Percentiles rank a stretch among this genome's conserved stretches.
These are phyloP conservation scores for Phyllotis vaccarum DNA, from an alignment of 2,797 vertebrate genomes.

Conservation along the genomic window DNA sequence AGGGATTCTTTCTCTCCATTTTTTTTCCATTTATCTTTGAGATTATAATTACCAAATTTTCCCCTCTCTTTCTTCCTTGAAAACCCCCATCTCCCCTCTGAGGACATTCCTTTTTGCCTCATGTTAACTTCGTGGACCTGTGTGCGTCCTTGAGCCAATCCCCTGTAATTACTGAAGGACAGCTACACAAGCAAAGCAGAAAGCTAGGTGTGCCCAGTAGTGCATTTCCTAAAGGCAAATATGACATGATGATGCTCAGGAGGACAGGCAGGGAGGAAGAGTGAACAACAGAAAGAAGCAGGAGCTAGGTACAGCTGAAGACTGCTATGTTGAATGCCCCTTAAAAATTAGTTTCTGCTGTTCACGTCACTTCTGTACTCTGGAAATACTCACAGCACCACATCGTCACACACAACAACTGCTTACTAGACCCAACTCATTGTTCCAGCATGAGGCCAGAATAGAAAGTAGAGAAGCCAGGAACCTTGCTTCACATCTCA, in stretches of 20 bases:
- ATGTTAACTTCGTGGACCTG: background rate
- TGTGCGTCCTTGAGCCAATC: background rate
- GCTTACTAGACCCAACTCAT: background rate
- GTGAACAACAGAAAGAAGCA: background rate
- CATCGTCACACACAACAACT: background rate
- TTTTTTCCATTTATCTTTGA: background rate
- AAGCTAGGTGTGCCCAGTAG: background rate
- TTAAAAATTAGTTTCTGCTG: background rate
- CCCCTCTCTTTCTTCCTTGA: background rate
- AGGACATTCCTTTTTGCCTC: background rate
- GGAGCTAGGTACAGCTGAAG: background rate
- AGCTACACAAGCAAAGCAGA: background rate
- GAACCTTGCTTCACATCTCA: background rate
- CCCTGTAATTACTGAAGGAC: background rate
- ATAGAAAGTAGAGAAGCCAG: background rate
- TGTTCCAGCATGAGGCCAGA: background rate
- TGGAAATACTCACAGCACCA: background rate
- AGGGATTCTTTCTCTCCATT: background rate
- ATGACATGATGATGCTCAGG: background rate
- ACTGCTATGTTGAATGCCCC: background rate
- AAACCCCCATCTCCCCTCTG: background rate
- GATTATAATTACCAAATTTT: background rate
- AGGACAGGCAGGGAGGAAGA: background rate
- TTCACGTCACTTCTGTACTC: background rate
- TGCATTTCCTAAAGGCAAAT: background rate